A percentile compares a stretch with the other conserved stretches of the same genome.
Conservation (phyloP, 2,113 vertebrate genomes). For the Physeter macrocephalus region DNA sequence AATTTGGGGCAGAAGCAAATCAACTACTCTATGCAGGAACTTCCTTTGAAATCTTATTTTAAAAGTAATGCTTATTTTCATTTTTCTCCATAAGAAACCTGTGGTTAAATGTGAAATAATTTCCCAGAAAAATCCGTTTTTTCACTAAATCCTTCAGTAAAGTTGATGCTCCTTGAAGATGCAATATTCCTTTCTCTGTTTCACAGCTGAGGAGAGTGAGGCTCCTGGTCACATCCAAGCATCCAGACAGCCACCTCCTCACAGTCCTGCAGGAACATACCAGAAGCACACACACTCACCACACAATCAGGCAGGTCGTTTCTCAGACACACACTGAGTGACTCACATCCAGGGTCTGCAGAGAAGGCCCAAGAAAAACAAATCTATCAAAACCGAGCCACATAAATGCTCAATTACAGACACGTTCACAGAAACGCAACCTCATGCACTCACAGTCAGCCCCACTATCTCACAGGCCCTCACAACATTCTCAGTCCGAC, state of each 20-base stretch:
- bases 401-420: not conserved
- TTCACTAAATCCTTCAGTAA: not conserved
- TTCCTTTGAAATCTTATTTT: slow-evolving; percentile 1
- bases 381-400: not conserved
- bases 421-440: not conserved
- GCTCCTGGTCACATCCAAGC: not conserved
- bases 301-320: not conserved
- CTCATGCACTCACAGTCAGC: not conserved
- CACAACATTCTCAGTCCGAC: not conserved
- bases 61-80: not conserved
- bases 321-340: not conserved
- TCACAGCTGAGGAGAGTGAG: not conserved
- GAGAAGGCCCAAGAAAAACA: not conserved
- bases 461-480: not conserved
- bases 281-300: not conserved
- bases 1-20: not conserved
- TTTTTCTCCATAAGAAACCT: not conserved
- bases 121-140: not conserved
- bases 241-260: not conserved
- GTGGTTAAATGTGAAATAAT: not conserved
- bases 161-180: not conserved
- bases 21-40: not conserved
- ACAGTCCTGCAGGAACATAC: not conserved
- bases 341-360: not conserved
- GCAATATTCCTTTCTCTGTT: not conserved